A percentile compares a stretch with the other conserved stretches of the same genome.
Conservation (phyloP, 2,113 vertebrate species). For the Podilymbus podiceps region DNA sequence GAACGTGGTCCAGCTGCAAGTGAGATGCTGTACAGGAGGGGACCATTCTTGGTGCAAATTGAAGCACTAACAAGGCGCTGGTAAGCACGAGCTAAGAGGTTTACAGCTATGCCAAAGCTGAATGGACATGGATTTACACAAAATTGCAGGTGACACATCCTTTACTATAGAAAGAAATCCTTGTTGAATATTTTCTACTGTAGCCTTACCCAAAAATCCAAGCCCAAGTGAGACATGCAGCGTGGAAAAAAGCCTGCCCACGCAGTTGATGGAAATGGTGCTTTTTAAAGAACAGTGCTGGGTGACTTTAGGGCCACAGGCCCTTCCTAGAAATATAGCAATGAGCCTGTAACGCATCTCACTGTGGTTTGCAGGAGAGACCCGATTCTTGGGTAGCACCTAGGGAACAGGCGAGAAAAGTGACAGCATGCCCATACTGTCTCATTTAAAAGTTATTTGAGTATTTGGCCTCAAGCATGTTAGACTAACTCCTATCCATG, state of each 20-base stretch:
- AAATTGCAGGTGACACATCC: not conserved
- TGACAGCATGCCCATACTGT: not conserved
- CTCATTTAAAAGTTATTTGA: not conserved
- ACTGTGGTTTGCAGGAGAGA: not conserved
- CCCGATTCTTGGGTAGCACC: not conserved
- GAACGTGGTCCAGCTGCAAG: not conserved
- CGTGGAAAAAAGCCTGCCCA: fast-evolving
- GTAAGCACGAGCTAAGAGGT: not conserved
- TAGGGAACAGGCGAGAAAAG: not conserved
- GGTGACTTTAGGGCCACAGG: not conserved
- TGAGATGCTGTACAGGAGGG: not conserved
- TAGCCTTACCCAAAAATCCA: not conserved
- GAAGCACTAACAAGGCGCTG: not conserved
- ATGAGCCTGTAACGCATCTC: not conserved
- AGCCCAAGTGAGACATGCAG: fast-evolving
- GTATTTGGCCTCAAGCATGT: not conserved
- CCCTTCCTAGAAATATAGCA: not conserved
- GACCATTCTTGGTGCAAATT: not conserved
- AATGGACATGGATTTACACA: not conserved
- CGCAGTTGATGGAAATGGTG: not conserved
- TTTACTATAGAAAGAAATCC: not conserved
- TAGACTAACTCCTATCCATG: not conserved
- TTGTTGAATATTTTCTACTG: not conserved
- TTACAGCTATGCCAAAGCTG: not conserved
- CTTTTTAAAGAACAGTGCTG: not conserved